Base-by-base conservation (phyloP, 2,797 vertebrate species). In the Masticophis lateralis region DNA sequence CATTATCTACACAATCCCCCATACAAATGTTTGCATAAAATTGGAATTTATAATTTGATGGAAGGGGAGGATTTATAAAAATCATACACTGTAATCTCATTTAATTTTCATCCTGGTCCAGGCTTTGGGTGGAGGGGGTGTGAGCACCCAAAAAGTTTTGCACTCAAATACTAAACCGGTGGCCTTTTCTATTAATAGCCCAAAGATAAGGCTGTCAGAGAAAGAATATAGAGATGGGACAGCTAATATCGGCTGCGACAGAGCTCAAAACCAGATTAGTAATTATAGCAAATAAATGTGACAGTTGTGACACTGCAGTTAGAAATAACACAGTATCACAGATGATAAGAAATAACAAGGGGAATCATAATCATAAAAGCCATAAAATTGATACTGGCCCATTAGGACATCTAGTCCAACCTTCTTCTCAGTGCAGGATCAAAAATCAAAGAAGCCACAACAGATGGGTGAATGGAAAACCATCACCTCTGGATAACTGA, bases 231-330 rank as follows among this genome's bases (percentile, higher is more conserved):
- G n/a, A 89, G 51, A 47, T 47, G 43, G 51, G 43, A 25, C 14
- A 47, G 20, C 27, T 89, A 32, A 47, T 51, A 61, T 0, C 0
- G 60, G 83, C 74, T 93, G 79, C 57, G 5, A 63, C 74, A 57
- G 63, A 57, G 83, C 37, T 28, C 28, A 91, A 37, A 69, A 93
- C 87, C 60, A 4, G 4, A 0, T 86, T 89, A 0, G 0, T 59
- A 74, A 1, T 91, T 90, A 63, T 27, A 27, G 3, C 5, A 0
- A 18, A 87, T 90, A 69, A 94, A 51, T 61, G 5, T 0, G 3
- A 66, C 87, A 59, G 51, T 66, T 95, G 91, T 93, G 32, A 59
- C 92, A 63, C 32, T 88, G 27, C 89, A 88, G 61, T 28, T 37
- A 91, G 83, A 60, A 93, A 4, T 93, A 90, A 28, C 5, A 92